Conservation (phyloP, 2,113 vertebrate species). For the Hemiscyllium ocellatum region DNA sequence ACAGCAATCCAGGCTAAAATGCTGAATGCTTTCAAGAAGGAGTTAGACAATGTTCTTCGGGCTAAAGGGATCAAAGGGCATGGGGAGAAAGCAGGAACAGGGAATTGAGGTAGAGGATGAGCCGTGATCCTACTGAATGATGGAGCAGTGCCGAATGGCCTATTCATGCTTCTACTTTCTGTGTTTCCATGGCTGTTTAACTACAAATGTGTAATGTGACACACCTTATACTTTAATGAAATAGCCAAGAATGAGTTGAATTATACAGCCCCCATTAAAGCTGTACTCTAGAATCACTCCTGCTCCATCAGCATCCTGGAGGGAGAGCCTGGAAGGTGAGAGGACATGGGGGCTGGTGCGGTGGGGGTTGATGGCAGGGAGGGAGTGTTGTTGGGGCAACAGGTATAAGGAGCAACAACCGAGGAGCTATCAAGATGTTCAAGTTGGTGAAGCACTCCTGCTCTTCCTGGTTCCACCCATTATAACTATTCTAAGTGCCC, state of each 20-base stretch:
- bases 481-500: not conserved
- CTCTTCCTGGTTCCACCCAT: not conserved
- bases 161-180: no score
- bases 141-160: no score
- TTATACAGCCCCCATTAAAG: not conserved
- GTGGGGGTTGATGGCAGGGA: not conserved
- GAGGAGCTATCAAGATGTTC: not conserved
- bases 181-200: not conserved
- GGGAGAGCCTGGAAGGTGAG: not conserved
- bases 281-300: not conserved
- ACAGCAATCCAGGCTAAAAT: no score
- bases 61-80: no score
- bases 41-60: no score
- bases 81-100: no score
- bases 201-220: not conserved
- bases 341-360: not conserved
- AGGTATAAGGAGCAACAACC: not conserved
- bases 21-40: no score
- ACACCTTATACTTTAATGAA: not conserved
- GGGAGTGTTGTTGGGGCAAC: no score
- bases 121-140: no score
- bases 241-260: not conserved
- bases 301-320: not conserved
- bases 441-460: not conserved
- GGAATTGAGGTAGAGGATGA: no score